Conservation (phyloP, 2,113 vertebrate genomes). For the Percopsis transmontana region DNA sequence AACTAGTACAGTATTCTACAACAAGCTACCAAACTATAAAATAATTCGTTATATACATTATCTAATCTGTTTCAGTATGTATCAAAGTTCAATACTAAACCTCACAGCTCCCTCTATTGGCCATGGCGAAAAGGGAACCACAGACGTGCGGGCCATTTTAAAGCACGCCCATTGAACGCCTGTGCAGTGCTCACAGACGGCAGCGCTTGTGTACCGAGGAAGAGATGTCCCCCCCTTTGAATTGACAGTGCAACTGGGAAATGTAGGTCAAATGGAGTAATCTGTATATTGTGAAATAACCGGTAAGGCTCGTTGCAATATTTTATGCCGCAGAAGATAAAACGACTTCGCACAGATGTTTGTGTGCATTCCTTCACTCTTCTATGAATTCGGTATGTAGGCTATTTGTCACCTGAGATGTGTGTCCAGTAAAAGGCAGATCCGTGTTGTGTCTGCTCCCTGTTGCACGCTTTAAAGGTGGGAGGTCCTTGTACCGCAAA, state of each 20-base stretch:
- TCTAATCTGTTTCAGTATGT: too few relatives aligned
- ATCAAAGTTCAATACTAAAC: too few relatives aligned
- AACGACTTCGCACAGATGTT: neutral
- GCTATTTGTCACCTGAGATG: conserved; percentile 44
- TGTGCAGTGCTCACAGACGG: conserved; percentile 21
- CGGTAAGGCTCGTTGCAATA: neutral
- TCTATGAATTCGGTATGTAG: neutral
- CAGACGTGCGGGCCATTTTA: conserved; percentile 28
- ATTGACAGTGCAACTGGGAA: neutral
- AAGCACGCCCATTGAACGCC: conserved; percentile 28
- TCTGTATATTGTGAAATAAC: neutral
- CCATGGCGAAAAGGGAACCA: neutral
- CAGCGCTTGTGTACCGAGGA: neutral
- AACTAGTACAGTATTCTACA: neutral
- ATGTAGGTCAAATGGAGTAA: neutral
- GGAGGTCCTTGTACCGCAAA: conserved; percentile 71
- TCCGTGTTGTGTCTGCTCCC: conserved; percentile 64
- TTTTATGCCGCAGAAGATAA: neutral
- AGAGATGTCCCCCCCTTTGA: neutral
- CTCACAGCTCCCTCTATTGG: conserved; percentile 43
- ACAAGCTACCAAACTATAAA: too few relatives aligned
- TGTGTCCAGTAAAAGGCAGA: conserved; percentile 38
- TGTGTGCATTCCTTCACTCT: neutral
- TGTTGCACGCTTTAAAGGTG: conserved; percentile 68
- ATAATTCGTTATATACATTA: too few relatives aligned